Evolutionary conservation across 1,140 invertebrate genomes (phyloP), one percentile per base, ranked within the genome.

Genomic region (Orchesella cincta): DNA sequence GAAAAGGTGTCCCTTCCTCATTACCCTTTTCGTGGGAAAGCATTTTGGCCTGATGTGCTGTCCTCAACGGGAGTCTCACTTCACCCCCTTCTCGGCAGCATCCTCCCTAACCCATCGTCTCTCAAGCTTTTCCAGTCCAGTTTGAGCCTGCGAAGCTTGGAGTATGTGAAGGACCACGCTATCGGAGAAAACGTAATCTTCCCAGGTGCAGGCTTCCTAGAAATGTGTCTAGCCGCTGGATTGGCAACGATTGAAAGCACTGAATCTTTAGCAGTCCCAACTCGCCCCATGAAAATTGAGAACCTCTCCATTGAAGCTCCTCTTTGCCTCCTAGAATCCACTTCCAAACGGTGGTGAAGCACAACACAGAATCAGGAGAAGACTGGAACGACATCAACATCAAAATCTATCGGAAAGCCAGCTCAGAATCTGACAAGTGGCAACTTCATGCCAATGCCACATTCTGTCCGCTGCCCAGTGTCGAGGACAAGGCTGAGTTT

Each of bases 191-290:
- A 35, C n/a, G 52, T 77, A 1, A 74, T 80, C 26, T 26, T 80
- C 8, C 79, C 79, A 0, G 79, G 70, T 28, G 79, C 79, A 1
- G 73, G 71, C 18, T 77, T 67, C 33, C n/a, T 80, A n/a, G 79
- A 80, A 62, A 70, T 64, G 36, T 36, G 75, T 31, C 31, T 80
- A 1, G 52, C 39, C 1, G 76, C 79, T 64, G 79, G 79, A 33
- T 23, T 14, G 3, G 62, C n/a, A 16, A 33, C 62, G 5, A 5
- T 67, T 5, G 62, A 67, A 18, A 29, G 62, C 14, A 67, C 28
- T 31, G 12, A 29, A 29, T 26, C 8, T 5, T 33, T 31, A 3
- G 3, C 26, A 2, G 8, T 16, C 12, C 62, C 62, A 29, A 29
- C 8, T 31, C 23, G 31, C 2, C 28, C 62, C 5, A 67, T 67